Evolutionary conservation across 2,888 invertebrate species (phyloP), one percentile per base, ranked within the genome.

Genomic region (Peribatodes rhomboidaria): DNA sequence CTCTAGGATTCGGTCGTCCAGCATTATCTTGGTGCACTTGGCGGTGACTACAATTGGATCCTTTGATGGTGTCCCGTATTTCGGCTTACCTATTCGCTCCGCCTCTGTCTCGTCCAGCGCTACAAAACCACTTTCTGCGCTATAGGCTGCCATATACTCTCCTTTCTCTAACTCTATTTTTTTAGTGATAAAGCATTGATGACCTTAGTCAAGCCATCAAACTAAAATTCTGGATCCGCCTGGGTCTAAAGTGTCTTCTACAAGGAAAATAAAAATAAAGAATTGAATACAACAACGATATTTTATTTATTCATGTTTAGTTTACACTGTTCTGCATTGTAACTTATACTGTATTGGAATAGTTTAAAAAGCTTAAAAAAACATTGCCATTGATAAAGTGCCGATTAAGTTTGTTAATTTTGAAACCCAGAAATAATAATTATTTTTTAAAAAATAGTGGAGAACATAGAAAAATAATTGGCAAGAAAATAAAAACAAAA

Each of bases 231-330:
- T n/a, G n/a, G n/a, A n/a, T n/a, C n/a, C n/a, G n/a, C n/a, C n/a
- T n/a, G n/a, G n/a, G 27, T 6, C 27, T 27, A 27, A 27, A 4
- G 27, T 35, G 6, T 35, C 1, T 35, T 35, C 20, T 39, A 52
- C 7, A n/a, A 44, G 2, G 44, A 8, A 11, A 57, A n/a, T n/a
- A 41, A 7, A 6, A 60, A 37, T 14, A 10, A 67, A 69, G 57
- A 49, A 68, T 64, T 47, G n/a, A 35, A 9, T 70, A 70, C 58
- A 71, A 76, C 65, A 71, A 69, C 65, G 47, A 70, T 70, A 67
- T 71, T 69, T 65, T 64, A 52, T 63, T 58, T 58, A 58, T 57
- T 50, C 44, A 57, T 63, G 67, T 63, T 69, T 66, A 61, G 47
- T 71, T 47, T 70, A 75, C 71, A 69, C 68, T 72, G 68, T 67